Conservation (phyloP, 2,888 invertebrate genomes). For the Shargacucullia verbasci region DNA sequence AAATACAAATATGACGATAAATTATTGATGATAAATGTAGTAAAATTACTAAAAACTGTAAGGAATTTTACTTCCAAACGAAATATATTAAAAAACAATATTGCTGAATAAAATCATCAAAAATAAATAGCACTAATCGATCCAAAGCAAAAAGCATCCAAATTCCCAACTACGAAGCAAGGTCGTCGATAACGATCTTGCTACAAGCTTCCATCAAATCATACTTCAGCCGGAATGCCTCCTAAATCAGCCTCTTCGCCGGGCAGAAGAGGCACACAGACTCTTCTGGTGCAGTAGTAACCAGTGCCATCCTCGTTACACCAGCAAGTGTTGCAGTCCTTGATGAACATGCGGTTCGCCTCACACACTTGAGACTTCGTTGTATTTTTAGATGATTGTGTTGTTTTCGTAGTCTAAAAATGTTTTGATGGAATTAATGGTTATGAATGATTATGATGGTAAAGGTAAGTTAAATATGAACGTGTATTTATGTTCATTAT, state of each 20-base stretch:
- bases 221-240: slow-evolving; percentile 70
- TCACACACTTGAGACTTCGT: slow-evolving; percentile 73
- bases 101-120: background rate
- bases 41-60: too few species aligned
- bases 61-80: too few species aligned
- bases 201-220: slow-evolving; percentile 29
- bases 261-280: slow-evolving; percentile 73
- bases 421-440: slow-evolving; percentile 18
- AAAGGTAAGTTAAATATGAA: background rate
- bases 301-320: slow-evolving; percentile 85
- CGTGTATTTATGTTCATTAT: too few species aligned
- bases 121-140: background rate
- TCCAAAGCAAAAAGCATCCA: background rate
- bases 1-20: too few species aligned
- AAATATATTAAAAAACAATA: too few species aligned
- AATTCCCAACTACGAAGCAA: background rate
- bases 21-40: too few species aligned
- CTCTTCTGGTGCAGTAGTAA: slow-evolving; percentile 84
- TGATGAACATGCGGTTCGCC: slow-evolving; percentile 83
- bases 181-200: slow-evolving; percentile 6
- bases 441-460: background rate
- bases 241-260: slow-evolving; percentile 65
- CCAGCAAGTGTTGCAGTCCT: slow-evolving; percentile 86
- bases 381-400: slow-evolving; percentile 54
- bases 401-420: slow-evolving; percentile 53